phyloP scores from a whole-genome alignment of 2,797 vertebrate genomes.

The Hoplostethus mediterraneus region DNA sequence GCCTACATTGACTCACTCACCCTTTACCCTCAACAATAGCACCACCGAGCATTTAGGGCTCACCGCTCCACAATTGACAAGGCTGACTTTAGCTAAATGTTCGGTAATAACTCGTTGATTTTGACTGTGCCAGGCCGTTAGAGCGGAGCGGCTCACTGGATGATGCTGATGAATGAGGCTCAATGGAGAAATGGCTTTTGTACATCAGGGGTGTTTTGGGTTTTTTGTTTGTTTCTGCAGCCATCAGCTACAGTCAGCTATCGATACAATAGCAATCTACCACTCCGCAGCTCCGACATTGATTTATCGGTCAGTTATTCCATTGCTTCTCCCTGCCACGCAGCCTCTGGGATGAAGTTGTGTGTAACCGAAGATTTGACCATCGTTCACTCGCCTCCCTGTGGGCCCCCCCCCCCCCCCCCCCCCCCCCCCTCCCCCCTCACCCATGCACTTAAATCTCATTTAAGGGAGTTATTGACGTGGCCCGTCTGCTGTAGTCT shows the following conservation, averaged over 20 bases:
- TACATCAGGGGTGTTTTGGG: slow-evolving; percentile 2
- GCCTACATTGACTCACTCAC: slow-evolving; percentile 41
- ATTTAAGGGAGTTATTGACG: slow-evolving; percentile 59
- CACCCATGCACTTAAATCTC: slow-evolving; percentile 38
- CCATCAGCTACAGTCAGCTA: slow-evolving; percentile 28
- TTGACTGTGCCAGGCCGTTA: neutral
- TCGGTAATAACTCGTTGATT: slow-evolving; percentile 21
- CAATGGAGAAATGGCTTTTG: neutral
- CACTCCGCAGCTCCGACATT: slow-evolving; percentile 47
- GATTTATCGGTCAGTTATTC: slow-evolving; percentile 68
- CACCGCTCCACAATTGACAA: neutral
- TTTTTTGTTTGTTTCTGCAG: slow-evolving; percentile 7
- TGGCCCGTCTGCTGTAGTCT: slow-evolving; percentile 15
- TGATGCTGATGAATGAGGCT: slow-evolving; percentile 5
- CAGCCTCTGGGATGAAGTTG: slow-evolving; percentile 49
- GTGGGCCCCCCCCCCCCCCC: slow-evolving; percentile 7
- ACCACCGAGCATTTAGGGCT: neutral
- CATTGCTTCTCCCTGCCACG: slow-evolving; percentile 56
- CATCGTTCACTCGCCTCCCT: slow-evolving; percentile 32
- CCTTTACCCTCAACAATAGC: neutral
- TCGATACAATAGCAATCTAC: neutral
- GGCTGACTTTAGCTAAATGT: neutral
- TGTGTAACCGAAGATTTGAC: slow-evolving; percentile 60
- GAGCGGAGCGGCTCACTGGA: neutral
- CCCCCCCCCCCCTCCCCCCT: neutral